Conservation (phyloP, 2,113 vertebrate genomes). For the Acrocephalus arundinaceus region DNA sequence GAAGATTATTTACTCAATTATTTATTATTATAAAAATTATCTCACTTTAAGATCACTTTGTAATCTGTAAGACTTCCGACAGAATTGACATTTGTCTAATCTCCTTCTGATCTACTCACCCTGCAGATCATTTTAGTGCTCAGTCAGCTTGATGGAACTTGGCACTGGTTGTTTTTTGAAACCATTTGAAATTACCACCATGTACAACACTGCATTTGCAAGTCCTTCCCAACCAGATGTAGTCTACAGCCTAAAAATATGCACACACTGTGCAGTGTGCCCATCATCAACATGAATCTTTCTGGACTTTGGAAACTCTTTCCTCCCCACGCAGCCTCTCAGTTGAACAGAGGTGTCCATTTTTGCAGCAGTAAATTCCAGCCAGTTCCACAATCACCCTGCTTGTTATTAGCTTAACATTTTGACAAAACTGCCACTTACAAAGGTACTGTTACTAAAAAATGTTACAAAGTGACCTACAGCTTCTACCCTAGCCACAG, state of each 20-base stretch:
- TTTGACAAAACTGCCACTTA: not conserved
- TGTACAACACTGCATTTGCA: not conserved
- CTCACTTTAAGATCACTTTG: not conserved
- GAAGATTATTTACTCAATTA: not conserved
- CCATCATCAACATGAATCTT: not conserved
- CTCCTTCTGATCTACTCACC: not conserved
- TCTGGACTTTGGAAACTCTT: not conserved
- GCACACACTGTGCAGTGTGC: not conserved
- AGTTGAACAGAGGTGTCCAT: not conserved
- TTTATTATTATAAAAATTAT: not conserved
- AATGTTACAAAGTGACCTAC: not conserved
- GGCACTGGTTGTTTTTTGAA: not conserved
- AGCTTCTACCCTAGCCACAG: not conserved
- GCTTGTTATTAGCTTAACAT: not conserved
- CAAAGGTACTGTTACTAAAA: not conserved
- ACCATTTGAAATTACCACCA: not conserved
- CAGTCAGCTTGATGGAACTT: not conserved
- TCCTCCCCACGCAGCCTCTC: not conserved
- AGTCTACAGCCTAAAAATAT: not conserved
- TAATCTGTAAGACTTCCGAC: not conserved
- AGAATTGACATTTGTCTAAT: not conserved
- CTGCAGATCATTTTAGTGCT: not conserved
- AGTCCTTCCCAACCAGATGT: not conserved
- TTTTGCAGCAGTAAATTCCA: not conserved
- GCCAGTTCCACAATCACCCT: not conserved